phyloP scores from a whole-genome alignment of 1,140 invertebrate species.

The Heliconius hewitsoni region DNA sequence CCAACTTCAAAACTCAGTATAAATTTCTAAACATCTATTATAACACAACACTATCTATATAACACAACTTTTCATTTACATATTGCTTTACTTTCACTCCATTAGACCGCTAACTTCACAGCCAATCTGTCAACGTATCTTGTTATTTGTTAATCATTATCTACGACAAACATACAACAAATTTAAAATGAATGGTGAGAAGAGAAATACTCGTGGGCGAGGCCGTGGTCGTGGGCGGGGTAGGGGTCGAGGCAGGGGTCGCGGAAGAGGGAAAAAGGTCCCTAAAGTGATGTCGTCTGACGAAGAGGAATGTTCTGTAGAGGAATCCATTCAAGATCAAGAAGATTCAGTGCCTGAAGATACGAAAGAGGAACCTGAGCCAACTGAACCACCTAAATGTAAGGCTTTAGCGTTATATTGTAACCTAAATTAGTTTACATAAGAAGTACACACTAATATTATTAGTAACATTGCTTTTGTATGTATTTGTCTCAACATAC shows the following conservation, averaged over 20 bases:
- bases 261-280: slow-evolving; percentile 87
- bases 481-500: neutral
- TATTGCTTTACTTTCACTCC: neutral
- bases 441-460: neutral
- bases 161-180: slow-evolving; percentile 3
- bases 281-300: slow-evolving; percentile 88
- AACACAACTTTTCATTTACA: slow-evolving; percentile 4
- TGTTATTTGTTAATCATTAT: slow-evolving; percentile 6
- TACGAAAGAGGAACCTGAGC: slow-evolving; percentile 80
- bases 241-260: slow-evolving; percentile 85
- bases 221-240: slow-evolving; percentile 85
- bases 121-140: slow-evolving; percentile 4
- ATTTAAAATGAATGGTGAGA: slow-evolving; percentile 78
- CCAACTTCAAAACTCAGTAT: neutral
- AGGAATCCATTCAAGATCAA: slow-evolving; percentile 79
- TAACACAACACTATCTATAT: too few relatives aligned
- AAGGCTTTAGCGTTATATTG: slow-evolving; percentile 33
- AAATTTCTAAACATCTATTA: neutral
- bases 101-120: neutral
- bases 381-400: slow-evolving; percentile 80
- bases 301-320: slow-evolving; percentile 85
- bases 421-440: neutral
- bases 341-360: slow-evolving; percentile 72
- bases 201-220: slow-evolving; percentile 81
- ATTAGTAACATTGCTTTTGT: neutral